A percentile compares a stretch with the other conserved stretches of the same genome.
These are phyloP conservation scores for Crocodylus rhombifer DNA, from an alignment of 2,797 vertebrate genomes.

Conservation along the genomic window DNA sequence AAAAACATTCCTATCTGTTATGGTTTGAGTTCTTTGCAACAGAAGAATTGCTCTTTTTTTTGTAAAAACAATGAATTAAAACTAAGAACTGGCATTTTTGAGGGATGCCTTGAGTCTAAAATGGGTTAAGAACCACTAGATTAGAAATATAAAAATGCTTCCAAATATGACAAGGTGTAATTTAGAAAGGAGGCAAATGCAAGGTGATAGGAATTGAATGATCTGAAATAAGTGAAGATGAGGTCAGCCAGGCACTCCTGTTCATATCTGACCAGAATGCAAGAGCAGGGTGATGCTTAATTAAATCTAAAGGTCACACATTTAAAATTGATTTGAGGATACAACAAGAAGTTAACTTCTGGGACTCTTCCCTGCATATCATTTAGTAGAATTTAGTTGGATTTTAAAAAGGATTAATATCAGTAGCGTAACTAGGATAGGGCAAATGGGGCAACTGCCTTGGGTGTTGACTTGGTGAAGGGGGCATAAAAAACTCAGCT, in stretches of 20 bases:
- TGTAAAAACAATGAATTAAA: no score
- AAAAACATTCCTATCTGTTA: no score
- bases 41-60: no score
- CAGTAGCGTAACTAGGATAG: no score
- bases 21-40: no score
- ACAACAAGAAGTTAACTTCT: background rate
- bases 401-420: background rate
- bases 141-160: background rate
- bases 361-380: background rate
- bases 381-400: background rate
- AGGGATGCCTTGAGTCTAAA: no score
- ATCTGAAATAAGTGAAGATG: background rate
- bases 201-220: constrained; percentile 4
- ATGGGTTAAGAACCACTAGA: no score
- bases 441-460: no score
- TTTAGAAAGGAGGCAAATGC: background rate
- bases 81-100: no score
- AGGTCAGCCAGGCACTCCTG: background rate
- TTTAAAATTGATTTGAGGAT: background rate
- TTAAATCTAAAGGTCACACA: background rate
- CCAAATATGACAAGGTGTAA: background rate
- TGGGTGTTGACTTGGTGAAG: no score
- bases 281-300: background rate
- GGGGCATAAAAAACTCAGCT: no score
- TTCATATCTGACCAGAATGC: background rate